Conservation (phyloP, 1,140 invertebrate species). For the Drosophila lowei region DNA sequence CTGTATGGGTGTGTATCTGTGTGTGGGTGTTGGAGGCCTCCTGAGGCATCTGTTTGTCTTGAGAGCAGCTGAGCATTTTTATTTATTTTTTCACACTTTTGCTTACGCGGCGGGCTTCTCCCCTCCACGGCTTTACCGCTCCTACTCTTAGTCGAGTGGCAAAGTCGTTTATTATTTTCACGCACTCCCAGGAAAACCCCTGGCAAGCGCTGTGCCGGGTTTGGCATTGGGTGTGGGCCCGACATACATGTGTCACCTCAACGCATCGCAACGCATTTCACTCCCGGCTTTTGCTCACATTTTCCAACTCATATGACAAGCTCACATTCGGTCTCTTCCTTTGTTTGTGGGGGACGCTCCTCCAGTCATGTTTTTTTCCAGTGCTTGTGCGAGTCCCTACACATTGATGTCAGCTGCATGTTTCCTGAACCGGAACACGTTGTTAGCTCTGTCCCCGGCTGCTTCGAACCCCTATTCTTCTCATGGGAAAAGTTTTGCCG, state of each 20-base stretch:
- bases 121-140: too few species aligned
- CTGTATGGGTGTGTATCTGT: constrained; percentile 16
- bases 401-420: constrained; percentile 70
- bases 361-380: constrained; percentile 42
- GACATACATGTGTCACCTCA: constrained; percentile 9
- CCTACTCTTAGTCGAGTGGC: constrained; percentile 52
- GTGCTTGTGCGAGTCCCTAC: constrained; percentile 35
- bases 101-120: constrained; percentile 44
- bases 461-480: too few species aligned
- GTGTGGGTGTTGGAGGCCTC: constrained; percentile 21
- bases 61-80: constrained; percentile 64
- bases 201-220: constrained; percentile 1
- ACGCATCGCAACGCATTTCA: constrained; percentile 22
- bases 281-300: constrained; percentile 37
- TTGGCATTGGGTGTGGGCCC: background rate
- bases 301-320: constrained; percentile 43
- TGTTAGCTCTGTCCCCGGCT: constrained; percentile 21
- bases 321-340: constrained; percentile 26
- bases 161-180: constrained; percentile 81
- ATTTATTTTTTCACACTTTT: constrained; percentile 75
- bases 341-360: constrained; percentile 41
- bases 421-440: constrained; percentile 53
- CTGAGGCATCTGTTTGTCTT: constrained; percentile 67
- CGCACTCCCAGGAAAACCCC: constrained; percentile 37
- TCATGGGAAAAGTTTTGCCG: constrained; percentile 31